Evolutionary conservation across 2,113 vertebrate species (phyloP).

Genomic region (Dasyornis broadbenti): DNA sequence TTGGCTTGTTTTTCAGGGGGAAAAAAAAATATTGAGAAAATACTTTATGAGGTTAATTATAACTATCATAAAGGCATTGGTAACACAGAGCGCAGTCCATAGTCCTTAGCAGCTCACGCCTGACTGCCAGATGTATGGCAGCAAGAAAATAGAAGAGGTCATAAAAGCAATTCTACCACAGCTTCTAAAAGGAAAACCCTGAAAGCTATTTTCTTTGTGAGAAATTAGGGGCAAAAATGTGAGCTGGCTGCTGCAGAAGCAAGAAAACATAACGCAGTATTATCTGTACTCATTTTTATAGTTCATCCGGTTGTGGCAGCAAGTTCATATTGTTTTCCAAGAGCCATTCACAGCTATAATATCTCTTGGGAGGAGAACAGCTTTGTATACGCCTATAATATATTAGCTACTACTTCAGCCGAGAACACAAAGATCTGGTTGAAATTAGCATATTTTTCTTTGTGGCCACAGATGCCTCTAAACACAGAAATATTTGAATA

Average conservation of each 20-base stretch:
- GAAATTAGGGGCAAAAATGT: neutral
- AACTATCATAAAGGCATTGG: neutral
- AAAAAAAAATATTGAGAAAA: neutral
- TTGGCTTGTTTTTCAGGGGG: neutral
- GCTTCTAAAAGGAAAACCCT: neutral
- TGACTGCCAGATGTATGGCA: neutral
- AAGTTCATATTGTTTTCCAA: slow-evolving; percentile 13
- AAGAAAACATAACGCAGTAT: neutral
- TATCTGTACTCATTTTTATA: slow-evolving; percentile 19
- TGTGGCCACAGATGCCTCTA: slow-evolving; percentile 17
- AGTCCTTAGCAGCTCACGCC: neutral
- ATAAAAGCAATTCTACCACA: neutral
- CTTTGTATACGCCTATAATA: neutral
- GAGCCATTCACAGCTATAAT: slow-evolving; percentile 3
- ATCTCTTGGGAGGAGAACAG: neutral
- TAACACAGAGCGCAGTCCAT: neutral
- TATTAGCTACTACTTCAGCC: neutral
- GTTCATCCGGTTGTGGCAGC: neutral
- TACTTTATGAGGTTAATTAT: neutral
- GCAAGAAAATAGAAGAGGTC: neutral
- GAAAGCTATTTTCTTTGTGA: neutral
- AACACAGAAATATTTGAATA: slow-evolving; percentile 2
- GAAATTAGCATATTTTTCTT: slow-evolving; percentile 49
- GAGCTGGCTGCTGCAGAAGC: slow-evolving; percentile 13
- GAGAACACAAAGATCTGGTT: slow-evolving; percentile 35